Conservation (phyloP, 2,888 invertebrate species). For the Sinelater perroti region DNA sequence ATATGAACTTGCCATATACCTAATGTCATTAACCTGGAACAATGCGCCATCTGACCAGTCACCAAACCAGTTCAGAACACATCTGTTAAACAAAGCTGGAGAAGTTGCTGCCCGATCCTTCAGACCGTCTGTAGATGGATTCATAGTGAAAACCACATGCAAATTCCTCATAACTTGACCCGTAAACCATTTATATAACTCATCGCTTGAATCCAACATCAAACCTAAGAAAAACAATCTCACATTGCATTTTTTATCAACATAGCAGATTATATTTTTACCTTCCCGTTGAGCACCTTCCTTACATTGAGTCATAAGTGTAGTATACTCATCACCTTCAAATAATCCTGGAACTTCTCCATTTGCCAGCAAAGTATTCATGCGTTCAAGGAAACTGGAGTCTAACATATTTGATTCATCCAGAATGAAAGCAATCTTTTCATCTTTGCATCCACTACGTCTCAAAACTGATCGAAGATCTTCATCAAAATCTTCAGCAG, state of each 20-base stretch:
- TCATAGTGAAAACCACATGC: slow-evolving; percentile 99
- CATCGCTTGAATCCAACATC: slow-evolving; percentile 98
- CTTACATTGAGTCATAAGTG: slow-evolving; percentile 99
- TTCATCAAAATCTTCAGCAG: slow-evolving; percentile 98
- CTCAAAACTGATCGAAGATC: slow-evolving; percentile 90
- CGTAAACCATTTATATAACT: slow-evolving; percentile 99
- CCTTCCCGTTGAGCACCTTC: slow-evolving; percentile 97
- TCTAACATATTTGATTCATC: slow-evolving; percentile 99
- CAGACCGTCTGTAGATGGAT: slow-evolving; percentile 97
- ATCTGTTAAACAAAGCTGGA: slow-evolving; percentile 98
- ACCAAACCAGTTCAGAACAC: slow-evolving; percentile 99
- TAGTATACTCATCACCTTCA: slow-evolving; percentile 98
- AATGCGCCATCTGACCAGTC: slow-evolving; percentile 98
- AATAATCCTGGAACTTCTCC: slow-evolving; percentile 97
- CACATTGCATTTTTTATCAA: neutral
- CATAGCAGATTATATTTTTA: slow-evolving; percentile 33
- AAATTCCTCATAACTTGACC: slow-evolving; percentile 98
- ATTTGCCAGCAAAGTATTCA: slow-evolving; percentile 98
- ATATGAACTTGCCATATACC: too few species aligned
- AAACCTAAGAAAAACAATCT: slow-evolving; percentile 64
- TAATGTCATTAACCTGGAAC: slow-evolving; percentile 73
- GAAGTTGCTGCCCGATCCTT: slow-evolving; percentile 99
- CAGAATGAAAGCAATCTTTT: slow-evolving; percentile 98
- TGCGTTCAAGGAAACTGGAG: slow-evolving; percentile 97
- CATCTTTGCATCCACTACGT: slow-evolving; percentile 91